Conservation (phyloP, 1,140 invertebrate genomes). For the Megalopta genalis region DNA sequence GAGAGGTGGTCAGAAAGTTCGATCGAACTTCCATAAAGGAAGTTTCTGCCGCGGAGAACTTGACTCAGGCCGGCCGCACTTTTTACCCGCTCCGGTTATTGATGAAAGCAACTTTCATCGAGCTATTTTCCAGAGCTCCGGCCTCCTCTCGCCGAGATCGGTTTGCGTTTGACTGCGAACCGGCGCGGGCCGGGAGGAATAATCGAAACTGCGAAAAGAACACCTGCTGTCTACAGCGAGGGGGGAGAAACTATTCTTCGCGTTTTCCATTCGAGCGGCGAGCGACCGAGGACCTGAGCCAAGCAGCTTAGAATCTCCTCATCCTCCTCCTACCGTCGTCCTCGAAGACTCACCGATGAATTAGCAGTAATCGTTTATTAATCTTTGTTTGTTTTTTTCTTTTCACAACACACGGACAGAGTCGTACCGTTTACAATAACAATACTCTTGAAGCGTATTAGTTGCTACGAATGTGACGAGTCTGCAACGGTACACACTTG, state of each 20-base stretch:
- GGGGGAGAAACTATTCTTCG: neutral
- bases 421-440: neutral
- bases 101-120: constrained; percentile 53
- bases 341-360: no score
- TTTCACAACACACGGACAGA: neutral
- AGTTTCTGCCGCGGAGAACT: constrained; percentile 46
- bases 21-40: constrained; percentile 61
- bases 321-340: no score
- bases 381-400: no score
- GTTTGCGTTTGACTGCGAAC: constrained; percentile 23
- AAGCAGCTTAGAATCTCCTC: no score
- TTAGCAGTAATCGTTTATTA: no score
- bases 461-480: neutral
- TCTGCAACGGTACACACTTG: neutral
- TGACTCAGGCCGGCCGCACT: neutral
- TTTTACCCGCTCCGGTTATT: constrained; percentile 35
- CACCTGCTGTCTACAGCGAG: constrained; percentile 6
- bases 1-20: constrained; percentile 46
- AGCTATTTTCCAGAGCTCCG: constrained; percentile 42
- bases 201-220: constrained; percentile 5
- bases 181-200: neutral
- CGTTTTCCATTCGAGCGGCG: neutral
- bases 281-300: no score
- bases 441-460: neutral
- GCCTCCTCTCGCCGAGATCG: neutral